Conservation (phyloP, 2,113 vertebrate genomes). For the Myxocyprinus asiaticus region DNA sequence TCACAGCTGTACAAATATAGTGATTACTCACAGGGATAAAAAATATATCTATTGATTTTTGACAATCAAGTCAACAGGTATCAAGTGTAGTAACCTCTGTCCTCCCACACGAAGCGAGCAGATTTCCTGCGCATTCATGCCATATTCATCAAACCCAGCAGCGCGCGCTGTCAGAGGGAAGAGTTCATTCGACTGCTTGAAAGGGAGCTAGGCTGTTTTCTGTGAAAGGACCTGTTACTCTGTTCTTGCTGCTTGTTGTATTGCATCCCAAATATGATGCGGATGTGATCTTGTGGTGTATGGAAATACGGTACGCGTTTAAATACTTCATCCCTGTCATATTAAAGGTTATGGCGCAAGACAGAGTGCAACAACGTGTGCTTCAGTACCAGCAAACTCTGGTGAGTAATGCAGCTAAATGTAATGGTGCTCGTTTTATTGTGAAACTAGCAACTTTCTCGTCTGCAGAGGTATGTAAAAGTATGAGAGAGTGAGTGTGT, state of each 20-base stretch:
- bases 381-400: conserved; percentile 80
- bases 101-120: conserved; percentile 29
- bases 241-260: conserved; percentile 10
- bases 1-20: neutral
- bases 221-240: conserved; percentile 20
- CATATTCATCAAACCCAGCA: neutral
- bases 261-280: neutral
- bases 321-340: neutral
- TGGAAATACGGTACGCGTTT: conserved; percentile 14
- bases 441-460: neutral
- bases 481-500: neutral
- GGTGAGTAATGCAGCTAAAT: conserved; percentile 64
- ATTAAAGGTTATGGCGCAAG: conserved; percentile 64
- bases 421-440: neutral
- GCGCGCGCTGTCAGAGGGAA: conserved; percentile 1
- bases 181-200: conserved; percentile 32
- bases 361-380: conserved; percentile 66
- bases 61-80: conserved; percentile 6
- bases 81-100: conserved; percentile 27
- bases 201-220: conserved; percentile 1
- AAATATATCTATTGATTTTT: conserved; percentile 33
- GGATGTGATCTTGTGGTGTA: conserved; percentile 8
- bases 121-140: neutral
- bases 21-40: conserved; percentile 14
- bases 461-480: neutral